Evolutionary conservation across 2,888 invertebrate species (phyloP), one percentile per base, ranked within the genome.

Genomic region (Argyresthia goedartella): DNA sequence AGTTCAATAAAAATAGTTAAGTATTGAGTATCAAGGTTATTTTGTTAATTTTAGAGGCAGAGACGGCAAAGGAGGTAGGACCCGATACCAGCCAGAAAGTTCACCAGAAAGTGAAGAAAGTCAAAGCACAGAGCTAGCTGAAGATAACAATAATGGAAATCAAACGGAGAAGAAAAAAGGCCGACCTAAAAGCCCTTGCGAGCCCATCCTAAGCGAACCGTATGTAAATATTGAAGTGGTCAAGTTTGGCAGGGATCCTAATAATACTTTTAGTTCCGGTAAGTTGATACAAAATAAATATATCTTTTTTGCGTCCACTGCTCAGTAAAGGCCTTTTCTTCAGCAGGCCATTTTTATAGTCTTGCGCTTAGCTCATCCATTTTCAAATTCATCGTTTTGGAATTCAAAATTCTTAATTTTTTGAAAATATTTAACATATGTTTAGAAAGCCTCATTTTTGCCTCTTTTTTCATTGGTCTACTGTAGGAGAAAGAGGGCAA

Each of bases 261-360:
- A 92, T 53, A 89, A 90, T 11, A 90, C 91, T 7, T 93, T 90
- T 68, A 92, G 94, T 57, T 90, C 93, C 50, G 95, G 87, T 87
- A 67, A 42, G 15, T 35, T 7, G n/a, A n/a, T n/a, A n/a, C n/a
- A n/a, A n/a, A n/a, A n/a, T n/a, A n/a, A n/a, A n/a, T n/a, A n/a
- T n/a, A n/a, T n/a, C n/a, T n/a, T n/a, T n/a, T n/a, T n/a, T n/a
- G n/a, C n/a, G n/a, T 10, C n/a, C n/a, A n/a, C n/a, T n/a, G n/a
- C n/a, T n/a, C n/a, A n/a, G n/a, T n/a, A n/a, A n/a, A n/a, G n/a
- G n/a, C n/a, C n/a, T n/a, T 39, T 10, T 39, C 10, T 39, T 39
- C 10, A 9, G 10, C 10, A 8, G 39, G 39, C 39, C n/a, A n/a
- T n/a, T n/a, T n/a, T 39, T 39, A 39, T 8, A 39, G 7, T 39